Conservation (phyloP, 2,113 vertebrate genomes). For the Dicaeum eximium region DNA sequence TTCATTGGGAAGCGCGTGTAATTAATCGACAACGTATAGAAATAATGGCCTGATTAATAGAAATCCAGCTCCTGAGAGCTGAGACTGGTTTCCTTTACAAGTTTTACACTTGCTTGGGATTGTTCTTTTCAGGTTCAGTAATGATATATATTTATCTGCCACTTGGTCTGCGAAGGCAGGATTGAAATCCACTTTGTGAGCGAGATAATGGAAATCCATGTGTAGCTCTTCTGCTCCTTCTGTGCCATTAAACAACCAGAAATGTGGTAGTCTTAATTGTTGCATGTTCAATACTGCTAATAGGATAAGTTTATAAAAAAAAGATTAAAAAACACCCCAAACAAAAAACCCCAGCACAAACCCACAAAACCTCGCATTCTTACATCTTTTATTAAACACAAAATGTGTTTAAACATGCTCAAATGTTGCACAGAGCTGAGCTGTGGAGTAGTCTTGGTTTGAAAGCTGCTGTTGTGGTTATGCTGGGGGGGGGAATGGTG, state of each 20-base stretch:
- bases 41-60: not conserved
- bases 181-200: not conserved
- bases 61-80: not conserved
- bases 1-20: not conserved
- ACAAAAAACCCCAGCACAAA: not conserved
- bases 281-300: not conserved
- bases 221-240: not conserved
- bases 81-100: not conserved
- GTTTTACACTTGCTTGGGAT: not conserved
- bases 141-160: not conserved
- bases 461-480: not conserved
- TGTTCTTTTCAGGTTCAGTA: not conserved
- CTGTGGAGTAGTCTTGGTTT: not conserved
- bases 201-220: not conserved
- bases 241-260: not conserved
- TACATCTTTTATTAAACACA: not conserved
- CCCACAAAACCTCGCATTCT: fast-evolving
- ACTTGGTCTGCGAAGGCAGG: not conserved
- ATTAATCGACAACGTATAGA: not conserved
- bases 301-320: not conserved
- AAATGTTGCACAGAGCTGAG: not conserved
- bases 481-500: not conserved
- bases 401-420: not conserved
- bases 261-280: not conserved
- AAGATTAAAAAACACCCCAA: not conserved